These are phyloP conservation scores for Drosophila ochracea DNA, from an alignment of 2,888 invertebrate genomes.

Conservation along the genomic window DNA sequence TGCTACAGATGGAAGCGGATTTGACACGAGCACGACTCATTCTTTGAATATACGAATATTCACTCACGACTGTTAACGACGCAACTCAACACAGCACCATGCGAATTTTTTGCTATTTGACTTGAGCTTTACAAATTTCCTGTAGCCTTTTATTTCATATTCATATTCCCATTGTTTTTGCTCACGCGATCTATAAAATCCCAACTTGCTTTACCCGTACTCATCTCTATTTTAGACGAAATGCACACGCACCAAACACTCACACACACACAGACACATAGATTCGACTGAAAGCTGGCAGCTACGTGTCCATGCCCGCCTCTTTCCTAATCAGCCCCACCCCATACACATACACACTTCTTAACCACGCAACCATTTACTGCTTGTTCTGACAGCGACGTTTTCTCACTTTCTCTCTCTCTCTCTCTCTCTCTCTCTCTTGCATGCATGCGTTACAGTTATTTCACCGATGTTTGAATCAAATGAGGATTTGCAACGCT, in stretches of 20 bases:
- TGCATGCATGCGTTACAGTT: slow-evolving; percentile 19
- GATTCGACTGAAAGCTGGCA: slow-evolving; percentile 12
- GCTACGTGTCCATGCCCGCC: slow-evolving; percentile 68
- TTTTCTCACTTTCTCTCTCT: neutral
- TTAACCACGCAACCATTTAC: slow-evolving; percentile 24
- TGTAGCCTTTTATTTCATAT: too few relatives aligned
- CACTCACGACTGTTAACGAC: neutral
- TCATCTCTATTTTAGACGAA: neutral
- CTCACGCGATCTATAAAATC: too few relatives aligned
- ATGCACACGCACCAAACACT: slow-evolving; percentile 10
- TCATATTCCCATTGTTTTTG: too few relatives aligned
- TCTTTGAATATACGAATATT: too few relatives aligned
- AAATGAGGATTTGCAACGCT: slow-evolving; percentile 67
- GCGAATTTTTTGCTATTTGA: too few relatives aligned
- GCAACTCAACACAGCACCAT: neutral
- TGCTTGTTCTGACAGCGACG: slow-evolving; percentile 30
- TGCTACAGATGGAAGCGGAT: neutral
- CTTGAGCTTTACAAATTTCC: too few relatives aligned
- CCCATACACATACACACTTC: neutral
- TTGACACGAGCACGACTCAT: neutral
- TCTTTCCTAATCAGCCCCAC: slow-evolving; percentile 26
- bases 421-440: neutral
- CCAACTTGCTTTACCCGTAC: too few relatives aligned
- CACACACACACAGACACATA: slow-evolving; percentile 6
- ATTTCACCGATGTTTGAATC: slow-evolving; percentile 59